Evolutionary conservation across 2,797 vertebrate genomes (phyloP).

Genomic region (Decapterus maruadsi): DNA sequence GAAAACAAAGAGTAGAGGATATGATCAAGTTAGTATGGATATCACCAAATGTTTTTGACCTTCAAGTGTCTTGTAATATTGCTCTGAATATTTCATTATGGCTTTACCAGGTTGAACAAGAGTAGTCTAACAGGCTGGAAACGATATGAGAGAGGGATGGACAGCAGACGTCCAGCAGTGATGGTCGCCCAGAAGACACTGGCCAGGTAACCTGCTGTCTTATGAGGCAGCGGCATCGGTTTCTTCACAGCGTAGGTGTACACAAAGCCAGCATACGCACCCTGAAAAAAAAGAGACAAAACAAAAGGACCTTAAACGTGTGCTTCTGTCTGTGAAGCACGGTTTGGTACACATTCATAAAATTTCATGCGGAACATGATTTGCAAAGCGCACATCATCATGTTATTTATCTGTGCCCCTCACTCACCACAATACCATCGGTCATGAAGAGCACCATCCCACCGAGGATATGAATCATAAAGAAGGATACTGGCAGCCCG

Average conservation of each 20-base stretch:
- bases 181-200: slow-evolving; percentile 98
- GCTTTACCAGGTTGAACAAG: slow-evolving; percentile 91
- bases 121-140: slow-evolving; percentile 92
- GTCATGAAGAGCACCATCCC: slow-evolving; percentile 97
- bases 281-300: slow-evolving; percentile 81
- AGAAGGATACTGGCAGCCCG: slow-evolving; percentile 91
- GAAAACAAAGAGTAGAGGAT: slow-evolving; percentile 25
- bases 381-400: slow-evolving; percentile 22
- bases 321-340: slow-evolving; percentile 1
- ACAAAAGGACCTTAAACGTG: neutral
- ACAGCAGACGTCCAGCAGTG: slow-evolving; percentile 93
- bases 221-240: slow-evolving; percentile 89
- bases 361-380: slow-evolving; percentile 32
- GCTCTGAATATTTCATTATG: slow-evolving; percentile 10
- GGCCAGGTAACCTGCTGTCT: slow-evolving; percentile 94
- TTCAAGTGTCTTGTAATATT: neutral
- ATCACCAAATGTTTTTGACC: slow-evolving; percentile 8
- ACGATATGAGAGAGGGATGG: slow-evolving; percentile 92
- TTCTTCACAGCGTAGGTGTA: slow-evolving; percentile 94
- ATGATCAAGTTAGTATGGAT: neutral
- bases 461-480: slow-evolving; percentile 93
- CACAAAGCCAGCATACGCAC: slow-evolving; percentile 93
- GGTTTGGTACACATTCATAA: slow-evolving; percentile 24
- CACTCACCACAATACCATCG: slow-evolving; percentile 95
- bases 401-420: slow-evolving; percentile 46